phyloP scores from a whole-genome alignment of 2,113 vertebrate species.

The Psilopogon haemacephalus region DNA sequence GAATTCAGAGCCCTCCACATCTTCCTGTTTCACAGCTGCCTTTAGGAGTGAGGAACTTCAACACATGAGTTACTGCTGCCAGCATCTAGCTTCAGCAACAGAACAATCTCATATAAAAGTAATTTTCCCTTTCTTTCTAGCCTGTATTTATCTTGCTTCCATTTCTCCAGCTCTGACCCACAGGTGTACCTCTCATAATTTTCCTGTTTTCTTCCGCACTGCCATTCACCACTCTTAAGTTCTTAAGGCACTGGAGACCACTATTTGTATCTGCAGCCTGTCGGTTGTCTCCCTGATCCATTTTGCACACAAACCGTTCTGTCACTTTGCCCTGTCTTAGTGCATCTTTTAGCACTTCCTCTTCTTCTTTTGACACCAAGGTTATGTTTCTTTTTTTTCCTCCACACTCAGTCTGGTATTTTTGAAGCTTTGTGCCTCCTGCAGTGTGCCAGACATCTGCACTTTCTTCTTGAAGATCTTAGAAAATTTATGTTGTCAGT shows the following conservation, averaged over 20 bases:
- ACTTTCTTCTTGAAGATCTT: not conserved
- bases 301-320: not conserved
- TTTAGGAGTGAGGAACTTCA: not conserved
- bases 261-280: not conserved
- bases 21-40: not conserved
- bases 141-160: not conserved
- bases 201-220: not conserved
- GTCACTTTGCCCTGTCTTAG: not conserved
- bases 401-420: not conserved
- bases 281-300: not conserved
- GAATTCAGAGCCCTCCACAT: not conserved
- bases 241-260: not conserved
- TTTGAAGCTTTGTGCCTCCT: slow-evolving; percentile 13
- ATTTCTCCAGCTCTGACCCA: not conserved
- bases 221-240: not conserved
- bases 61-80: not conserved
- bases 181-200: not conserved
- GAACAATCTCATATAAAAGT: not conserved
- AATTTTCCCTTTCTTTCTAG: not conserved
- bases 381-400: not conserved
- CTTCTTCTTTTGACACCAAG: slow-evolving; percentile 15
- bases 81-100: not conserved
- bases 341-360: slow-evolving; percentile 19
- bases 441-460: not conserved
- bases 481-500: not conserved